Evolutionary conservation across 2,797 vertebrate species (phyloP).

Genomic region (Danio kyathit): DNA sequence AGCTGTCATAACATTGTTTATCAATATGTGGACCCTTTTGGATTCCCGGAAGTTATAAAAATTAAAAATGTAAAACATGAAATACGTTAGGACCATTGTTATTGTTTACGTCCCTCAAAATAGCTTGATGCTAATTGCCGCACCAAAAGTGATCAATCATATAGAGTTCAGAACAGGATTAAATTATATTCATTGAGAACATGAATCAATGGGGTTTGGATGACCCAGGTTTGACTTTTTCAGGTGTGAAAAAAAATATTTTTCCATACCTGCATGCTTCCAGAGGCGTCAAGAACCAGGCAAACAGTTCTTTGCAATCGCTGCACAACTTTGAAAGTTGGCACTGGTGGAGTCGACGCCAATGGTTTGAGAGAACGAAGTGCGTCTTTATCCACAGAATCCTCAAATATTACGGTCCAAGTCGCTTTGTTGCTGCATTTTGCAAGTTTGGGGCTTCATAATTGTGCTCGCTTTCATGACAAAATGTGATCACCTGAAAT

Average conservation of each 20-base stretch:
- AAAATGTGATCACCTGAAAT: constrained; percentile 74
- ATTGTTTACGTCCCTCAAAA: no score
- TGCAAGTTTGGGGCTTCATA: constrained; percentile 74
- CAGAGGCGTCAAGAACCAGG: constrained; percentile 78
- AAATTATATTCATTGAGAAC: no score
- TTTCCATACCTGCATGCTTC: constrained; percentile 65
- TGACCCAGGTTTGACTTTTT: no score
- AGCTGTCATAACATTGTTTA: no score
- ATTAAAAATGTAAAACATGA: no score
- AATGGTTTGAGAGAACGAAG: constrained; percentile 54
- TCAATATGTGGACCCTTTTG: no score
- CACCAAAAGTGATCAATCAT: no score
- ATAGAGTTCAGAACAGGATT: no score
- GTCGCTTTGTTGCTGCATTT: constrained; percentile 70
- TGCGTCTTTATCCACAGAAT: constrained; percentile 65
- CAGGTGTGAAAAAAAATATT: background rate
- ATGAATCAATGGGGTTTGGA: no score
- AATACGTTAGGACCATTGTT: no score
- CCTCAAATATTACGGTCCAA: constrained; percentile 71
- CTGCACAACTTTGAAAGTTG: constrained; percentile 70
- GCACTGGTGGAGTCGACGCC: constrained; percentile 44
- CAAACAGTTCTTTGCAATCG: constrained; percentile 67
- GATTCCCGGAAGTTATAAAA: no score
- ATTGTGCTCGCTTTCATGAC: constrained; percentile 70
- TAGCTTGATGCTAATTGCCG: no score